phyloP scores from a whole-genome alignment of 2,888 invertebrate genomes.

The Melanchra persicariae region DNA sequence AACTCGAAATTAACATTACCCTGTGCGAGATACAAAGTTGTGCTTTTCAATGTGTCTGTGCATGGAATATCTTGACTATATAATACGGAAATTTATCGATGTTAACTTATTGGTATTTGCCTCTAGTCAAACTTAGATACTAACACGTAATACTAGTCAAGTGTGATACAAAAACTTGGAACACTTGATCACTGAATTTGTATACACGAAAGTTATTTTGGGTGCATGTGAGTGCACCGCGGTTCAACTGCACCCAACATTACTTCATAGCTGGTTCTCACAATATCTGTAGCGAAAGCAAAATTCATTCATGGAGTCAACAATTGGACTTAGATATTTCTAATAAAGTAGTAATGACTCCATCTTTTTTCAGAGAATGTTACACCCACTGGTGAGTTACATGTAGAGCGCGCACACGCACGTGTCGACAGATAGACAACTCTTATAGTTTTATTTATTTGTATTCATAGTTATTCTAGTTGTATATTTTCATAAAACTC shows the following conservation, averaged over 20 bases:
- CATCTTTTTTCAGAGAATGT: constrained; percentile 91
- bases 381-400: constrained; percentile 90
- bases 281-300: constrained; percentile 70
- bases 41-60: constrained; percentile 69
- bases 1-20: constrained; percentile 31
- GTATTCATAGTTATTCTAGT: constrained; percentile 44
- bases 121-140: constrained; percentile 37
- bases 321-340: constrained; percentile 84
- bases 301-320: constrained; percentile 88
- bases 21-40: constrained; percentile 45
- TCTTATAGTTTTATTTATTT: constrained; percentile 49
- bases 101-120: constrained; percentile 15
- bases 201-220: constrained; percentile 57
- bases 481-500: constrained; percentile 35
- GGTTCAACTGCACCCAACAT: constrained; percentile 65
- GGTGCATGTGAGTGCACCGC: constrained; percentile 66
- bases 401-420: constrained; percentile 84
- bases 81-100: constrained; percentile 31
- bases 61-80: constrained; percentile 64
- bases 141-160: constrained; percentile 42
- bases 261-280: constrained; percentile 62
- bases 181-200: constrained; percentile 41
- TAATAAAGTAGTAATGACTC: constrained; percentile 88
- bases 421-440: constrained; percentile 61
- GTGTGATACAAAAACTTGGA: constrained; percentile 32